A percentile compares a stretch with the other conserved stretches of the same genome.
These are phyloP conservation scores for Oenanthe melanoleuca DNA, from an alignment of 2,113 vertebrate species.

Conservation along the genomic window DNA sequence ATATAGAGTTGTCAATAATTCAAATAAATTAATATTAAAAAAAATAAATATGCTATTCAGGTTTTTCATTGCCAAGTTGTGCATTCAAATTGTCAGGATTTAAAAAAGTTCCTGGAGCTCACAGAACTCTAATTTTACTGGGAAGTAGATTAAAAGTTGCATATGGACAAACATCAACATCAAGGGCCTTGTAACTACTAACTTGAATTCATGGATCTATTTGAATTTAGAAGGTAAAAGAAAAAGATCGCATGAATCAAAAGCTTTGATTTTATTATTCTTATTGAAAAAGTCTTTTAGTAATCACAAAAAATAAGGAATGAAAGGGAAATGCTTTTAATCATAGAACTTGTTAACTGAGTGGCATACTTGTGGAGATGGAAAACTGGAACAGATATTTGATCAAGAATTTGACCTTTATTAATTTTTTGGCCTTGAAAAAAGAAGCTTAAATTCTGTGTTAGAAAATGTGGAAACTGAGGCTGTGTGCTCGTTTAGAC, in stretches of 20 bases:
- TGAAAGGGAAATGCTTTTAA: neutral
- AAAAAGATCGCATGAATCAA: neutral
- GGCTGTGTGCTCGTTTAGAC: neutral
- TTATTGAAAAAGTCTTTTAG: neutral
- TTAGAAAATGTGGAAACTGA: neutral
- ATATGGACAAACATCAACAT: neutral
- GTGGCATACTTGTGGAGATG: neutral
- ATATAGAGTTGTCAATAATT: neutral
- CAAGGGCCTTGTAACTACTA: neutral
- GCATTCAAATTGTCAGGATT: neutral
- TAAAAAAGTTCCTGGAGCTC: neutral
- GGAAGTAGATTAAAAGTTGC: neutral
- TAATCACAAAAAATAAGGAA: neutral
- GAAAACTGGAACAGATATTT: neutral
- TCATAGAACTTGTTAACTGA: neutral
- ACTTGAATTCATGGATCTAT: neutral
- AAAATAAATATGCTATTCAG: neutral
- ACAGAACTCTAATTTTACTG: neutral
- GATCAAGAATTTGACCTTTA: neutral
- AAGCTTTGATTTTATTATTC: neutral
- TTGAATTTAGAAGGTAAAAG: neutral
- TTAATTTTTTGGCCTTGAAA: neutral
- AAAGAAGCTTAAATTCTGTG: neutral
- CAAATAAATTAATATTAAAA: neutral
- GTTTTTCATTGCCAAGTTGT: neutral